Evolutionary conservation across 1,140 invertebrate species (phyloP).

Genomic region (Penaeus indicus): DNA sequence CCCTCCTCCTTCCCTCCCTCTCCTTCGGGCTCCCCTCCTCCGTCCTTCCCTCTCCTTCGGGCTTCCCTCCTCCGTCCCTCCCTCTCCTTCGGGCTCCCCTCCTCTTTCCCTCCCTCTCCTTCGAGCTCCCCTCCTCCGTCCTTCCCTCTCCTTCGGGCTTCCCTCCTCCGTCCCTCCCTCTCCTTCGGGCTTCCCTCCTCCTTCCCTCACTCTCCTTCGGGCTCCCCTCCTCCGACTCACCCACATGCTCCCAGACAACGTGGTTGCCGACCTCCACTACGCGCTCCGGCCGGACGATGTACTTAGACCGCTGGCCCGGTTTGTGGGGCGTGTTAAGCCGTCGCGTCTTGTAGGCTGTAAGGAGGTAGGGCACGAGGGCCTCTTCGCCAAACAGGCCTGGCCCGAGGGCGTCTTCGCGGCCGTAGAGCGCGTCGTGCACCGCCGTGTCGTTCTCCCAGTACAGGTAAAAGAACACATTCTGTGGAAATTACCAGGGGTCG

Average conservation of each 20-base stretch:
- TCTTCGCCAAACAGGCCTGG: constrained; percentile 64
- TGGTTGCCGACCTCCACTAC: constrained; percentile 93
- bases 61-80: not conserved
- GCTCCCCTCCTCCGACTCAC: constrained; percentile 43
- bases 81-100: not conserved
- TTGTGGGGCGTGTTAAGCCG: constrained; percentile 85
- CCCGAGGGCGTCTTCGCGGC: constrained; percentile 19
- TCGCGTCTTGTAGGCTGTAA: constrained; percentile 85
- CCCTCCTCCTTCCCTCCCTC: no score
- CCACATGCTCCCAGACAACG: constrained; percentile 84
- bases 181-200: not conserved
- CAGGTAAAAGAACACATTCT: constrained; percentile 93
- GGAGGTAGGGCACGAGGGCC: constrained; percentile 71
- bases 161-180: not conserved
- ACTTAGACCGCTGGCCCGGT: constrained; percentile 84
- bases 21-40: not conserved
- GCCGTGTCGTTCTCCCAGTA: constrained; percentile 81
- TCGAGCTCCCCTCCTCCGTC: not conserved
- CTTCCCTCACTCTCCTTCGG: no score
- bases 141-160: not conserved
- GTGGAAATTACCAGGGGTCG: constrained; percentile 75
- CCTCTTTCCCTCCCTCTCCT: not conserved
- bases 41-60: constrained; percentile 76
- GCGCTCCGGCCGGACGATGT: constrained; percentile 84
- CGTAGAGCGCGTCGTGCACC: constrained; percentile 48